Percentiles rank a stretch among this genome's conserved stretches.
Conservation (phyloP, 2,888 invertebrate genomes). For the Synergus itoensis region DNA sequence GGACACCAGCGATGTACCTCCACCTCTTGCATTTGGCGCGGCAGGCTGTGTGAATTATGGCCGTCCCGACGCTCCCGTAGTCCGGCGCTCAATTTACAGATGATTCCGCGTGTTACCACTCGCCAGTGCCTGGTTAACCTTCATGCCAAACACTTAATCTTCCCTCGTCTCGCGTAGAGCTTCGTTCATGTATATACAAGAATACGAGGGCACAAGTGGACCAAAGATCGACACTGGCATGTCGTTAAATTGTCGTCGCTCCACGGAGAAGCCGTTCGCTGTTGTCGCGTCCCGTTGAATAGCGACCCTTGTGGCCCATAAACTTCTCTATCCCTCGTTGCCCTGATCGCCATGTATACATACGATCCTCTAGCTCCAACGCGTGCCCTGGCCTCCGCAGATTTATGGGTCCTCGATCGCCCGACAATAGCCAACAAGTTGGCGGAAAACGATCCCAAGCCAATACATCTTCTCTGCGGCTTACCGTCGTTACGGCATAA, state of each 20-base stretch:
- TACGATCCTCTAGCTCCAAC: constrained; percentile 57
- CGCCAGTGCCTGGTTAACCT: constrained; percentile 78
- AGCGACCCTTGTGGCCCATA: constrained; percentile 71
- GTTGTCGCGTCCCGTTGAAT: constrained; percentile 54
- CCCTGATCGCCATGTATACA: constrained; percentile 52
- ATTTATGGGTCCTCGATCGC: constrained; percentile 76
- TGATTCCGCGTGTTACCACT: constrained; percentile 80
- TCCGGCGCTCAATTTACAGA: constrained; percentile 82
- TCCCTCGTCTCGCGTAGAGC: constrained; percentile 58
- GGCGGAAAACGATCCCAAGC: constrained; percentile 71
- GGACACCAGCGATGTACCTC: constrained; percentile 30
- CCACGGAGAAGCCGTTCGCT: constrained; percentile 48
- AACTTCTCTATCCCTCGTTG: constrained; percentile 65
- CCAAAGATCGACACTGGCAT: constrained; percentile 61
- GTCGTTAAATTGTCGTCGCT: constrained; percentile 64
- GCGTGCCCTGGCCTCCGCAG: constrained; percentile 65
- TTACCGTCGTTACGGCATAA: constrained; percentile 48
- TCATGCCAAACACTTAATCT: constrained; percentile 78
- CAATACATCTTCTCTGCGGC: constrained; percentile 49
- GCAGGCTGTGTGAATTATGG: constrained; percentile 79
- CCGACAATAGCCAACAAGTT: constrained; percentile 76
- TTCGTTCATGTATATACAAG: constrained; percentile 3
- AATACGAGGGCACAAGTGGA: constrained; percentile 56
- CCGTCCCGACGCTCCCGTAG: constrained; percentile 72
- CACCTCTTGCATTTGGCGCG: constrained; percentile 63